Conservation (phyloP, 2,797 vertebrate genomes). For the Valencia hispanica region DNA sequence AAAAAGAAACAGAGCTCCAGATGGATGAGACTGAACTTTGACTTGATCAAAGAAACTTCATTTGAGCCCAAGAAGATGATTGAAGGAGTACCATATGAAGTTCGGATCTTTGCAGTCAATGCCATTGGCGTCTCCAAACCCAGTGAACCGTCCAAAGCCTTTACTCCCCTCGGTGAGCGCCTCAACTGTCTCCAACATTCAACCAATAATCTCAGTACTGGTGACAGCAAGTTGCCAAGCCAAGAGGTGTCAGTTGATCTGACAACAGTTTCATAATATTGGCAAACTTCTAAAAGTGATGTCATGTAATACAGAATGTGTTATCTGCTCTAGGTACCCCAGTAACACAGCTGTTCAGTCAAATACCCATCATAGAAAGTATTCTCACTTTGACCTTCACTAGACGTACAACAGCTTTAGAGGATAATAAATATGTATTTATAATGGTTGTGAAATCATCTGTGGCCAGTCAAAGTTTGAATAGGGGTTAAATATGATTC, state of each 20-base stretch:
- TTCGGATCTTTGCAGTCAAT: constrained; percentile 95
- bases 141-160: constrained; percentile 95
- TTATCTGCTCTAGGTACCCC: constrained; percentile 65
- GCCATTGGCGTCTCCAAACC: constrained; percentile 94
- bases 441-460: constrained; percentile 80
- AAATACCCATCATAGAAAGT: constrained; percentile 62
- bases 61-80: constrained; percentile 99
- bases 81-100: constrained; percentile 97
- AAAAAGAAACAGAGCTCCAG: constrained; percentile 99
- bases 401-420: constrained; percentile 71
- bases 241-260: constrained; percentile 43
- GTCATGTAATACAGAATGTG: constrained; percentile 32
- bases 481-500: constrained; percentile 69
- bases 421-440: constrained; percentile 80
- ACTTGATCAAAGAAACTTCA: constrained; percentile 92
- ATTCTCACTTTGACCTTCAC: constrained; percentile 75
- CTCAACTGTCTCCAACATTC: constrained; percentile 15
- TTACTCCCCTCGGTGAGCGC: constrained; percentile 94
- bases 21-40: constrained; percentile 99
- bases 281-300: constrained; percentile 36
- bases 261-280: constrained; percentile 39
- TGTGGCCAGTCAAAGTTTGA: constrained; percentile 63
- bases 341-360: constrained; percentile 73
- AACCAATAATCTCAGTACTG: constrained; percentile 23
- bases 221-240: constrained; percentile 25